phyloP scores from a whole-genome alignment of 2,113 vertebrate genomes.

The Elanoides forficatus region DNA sequence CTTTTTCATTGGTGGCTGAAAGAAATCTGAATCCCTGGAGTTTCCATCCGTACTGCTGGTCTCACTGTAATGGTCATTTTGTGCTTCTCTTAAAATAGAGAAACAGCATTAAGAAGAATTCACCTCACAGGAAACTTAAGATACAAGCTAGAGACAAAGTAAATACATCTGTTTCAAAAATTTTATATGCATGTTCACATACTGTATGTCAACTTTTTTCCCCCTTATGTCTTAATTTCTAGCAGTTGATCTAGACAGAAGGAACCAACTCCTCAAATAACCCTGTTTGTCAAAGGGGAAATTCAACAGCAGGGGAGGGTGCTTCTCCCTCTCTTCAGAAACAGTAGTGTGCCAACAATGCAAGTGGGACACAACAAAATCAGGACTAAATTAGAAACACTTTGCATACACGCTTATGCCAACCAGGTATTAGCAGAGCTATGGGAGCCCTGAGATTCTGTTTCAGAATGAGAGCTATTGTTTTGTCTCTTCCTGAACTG shows the following conservation, averaged over 20 bases:
- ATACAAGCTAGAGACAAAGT: conserved; percentile 45
- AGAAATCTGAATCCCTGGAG: conserved; percentile 91
- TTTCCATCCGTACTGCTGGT: conserved; percentile 90
- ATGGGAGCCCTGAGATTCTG: not conserved
- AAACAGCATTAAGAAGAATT: conserved; percentile 54
- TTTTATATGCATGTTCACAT: not conserved
- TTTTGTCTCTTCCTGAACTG: not conserved
- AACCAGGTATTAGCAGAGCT: not conserved
- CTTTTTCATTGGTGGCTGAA: conserved; percentile 94
- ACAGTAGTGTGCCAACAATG: not conserved
- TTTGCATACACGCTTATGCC: not conserved
- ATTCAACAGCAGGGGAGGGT: not conserved
- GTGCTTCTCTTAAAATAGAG: conserved; percentile 82
- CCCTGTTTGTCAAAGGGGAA: not conserved
- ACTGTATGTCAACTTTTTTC: not conserved
- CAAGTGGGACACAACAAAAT: not conserved
- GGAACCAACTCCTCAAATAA: not conserved
- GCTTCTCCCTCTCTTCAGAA: not conserved
- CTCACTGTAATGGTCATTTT: conserved; percentile 88
- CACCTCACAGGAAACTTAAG: conserved; percentile 52
- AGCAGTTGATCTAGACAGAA: not conserved
- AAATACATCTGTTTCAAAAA: conserved; percentile 34
- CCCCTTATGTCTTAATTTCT: not conserved
- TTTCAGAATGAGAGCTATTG: not conserved
- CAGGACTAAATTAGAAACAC: not conserved